These are phyloP conservation scores for Lepus americanus DNA, from an alignment of 2,113 vertebrate species.

Conservation along the genomic window DNA sequence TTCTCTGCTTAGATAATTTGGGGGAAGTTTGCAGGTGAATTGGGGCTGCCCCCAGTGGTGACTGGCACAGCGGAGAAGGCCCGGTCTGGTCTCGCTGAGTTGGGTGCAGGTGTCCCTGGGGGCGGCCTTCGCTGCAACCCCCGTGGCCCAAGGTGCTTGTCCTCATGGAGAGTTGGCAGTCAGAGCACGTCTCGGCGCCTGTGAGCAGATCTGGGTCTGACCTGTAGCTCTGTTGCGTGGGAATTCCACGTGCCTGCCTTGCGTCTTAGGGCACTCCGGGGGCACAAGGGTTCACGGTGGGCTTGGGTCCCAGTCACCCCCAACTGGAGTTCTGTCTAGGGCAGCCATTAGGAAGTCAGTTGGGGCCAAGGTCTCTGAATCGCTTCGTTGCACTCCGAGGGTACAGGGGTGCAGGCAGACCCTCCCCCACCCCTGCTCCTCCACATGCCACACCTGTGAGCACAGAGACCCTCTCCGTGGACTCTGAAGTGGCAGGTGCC, in stretches of 20 bases:
- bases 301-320: fast-evolving
- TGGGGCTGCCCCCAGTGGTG: neutral
- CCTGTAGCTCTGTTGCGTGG: no score
- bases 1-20: neutral
- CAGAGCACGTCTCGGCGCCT: neutral
- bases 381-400: neutral
- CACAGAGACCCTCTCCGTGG: neutral
- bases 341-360: neutral
- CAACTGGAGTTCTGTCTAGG: neutral
- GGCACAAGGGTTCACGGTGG: fast-evolving
- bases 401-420: no score
- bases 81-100: fast-evolving
- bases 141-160: neutral
- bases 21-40: no score
- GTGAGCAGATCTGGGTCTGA: neutral
- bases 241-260: neutral
- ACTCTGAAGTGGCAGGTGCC: neutral
- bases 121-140: fast-evolving
- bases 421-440: fast-evolving
- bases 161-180: neutral
- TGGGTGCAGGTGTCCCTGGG: fast-evolving
- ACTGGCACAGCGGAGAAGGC: fast-evolving
- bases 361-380: neutral
- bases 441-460: neutral
- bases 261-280: neutral